These are phyloP conservation scores for Sebastes hubbsi DNA, from an alignment of 2,797 vertebrate genomes.

Conservation along the genomic window DNA sequence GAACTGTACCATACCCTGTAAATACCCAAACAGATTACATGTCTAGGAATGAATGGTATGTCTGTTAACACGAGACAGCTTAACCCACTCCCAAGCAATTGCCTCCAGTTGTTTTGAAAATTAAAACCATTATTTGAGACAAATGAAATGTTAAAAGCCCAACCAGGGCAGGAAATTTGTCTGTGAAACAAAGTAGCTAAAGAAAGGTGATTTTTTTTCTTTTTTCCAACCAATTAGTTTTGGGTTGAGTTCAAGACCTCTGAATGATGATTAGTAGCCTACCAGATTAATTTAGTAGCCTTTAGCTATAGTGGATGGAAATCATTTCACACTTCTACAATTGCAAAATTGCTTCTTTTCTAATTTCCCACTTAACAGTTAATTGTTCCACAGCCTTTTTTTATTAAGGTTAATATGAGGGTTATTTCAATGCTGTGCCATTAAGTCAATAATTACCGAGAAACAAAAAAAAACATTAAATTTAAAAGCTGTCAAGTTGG, in stretches of 20 bases:
- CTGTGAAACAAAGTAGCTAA: neutral
- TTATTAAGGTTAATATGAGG: neutral
- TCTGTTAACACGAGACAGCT: conserved; percentile 60
- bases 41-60: conserved; percentile 78
- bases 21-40: conserved; percentile 68
- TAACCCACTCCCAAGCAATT: conserved; percentile 39
- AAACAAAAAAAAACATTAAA: neutral
- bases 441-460: neutral
- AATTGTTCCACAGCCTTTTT: neutral
- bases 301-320: neutral
- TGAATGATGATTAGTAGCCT: neutral
- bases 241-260: neutral
- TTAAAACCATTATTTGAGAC: conserved; percentile 47
- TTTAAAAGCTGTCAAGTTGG: neutral
- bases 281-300: neutral
- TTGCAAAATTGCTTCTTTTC: neutral
- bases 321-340: neutral
- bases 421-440: neutral
- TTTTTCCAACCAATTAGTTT: neutral
- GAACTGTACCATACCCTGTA: conserved; percentile 36
- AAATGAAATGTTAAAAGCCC: conserved; percentile 2
- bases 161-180: conserved; percentile 40
- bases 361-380: neutral
- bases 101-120: conserved; percentile 42
- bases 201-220: neutral